Conservation (phyloP, 92 coral and sea anemone genomes). For the Metridium senile region DNA sequence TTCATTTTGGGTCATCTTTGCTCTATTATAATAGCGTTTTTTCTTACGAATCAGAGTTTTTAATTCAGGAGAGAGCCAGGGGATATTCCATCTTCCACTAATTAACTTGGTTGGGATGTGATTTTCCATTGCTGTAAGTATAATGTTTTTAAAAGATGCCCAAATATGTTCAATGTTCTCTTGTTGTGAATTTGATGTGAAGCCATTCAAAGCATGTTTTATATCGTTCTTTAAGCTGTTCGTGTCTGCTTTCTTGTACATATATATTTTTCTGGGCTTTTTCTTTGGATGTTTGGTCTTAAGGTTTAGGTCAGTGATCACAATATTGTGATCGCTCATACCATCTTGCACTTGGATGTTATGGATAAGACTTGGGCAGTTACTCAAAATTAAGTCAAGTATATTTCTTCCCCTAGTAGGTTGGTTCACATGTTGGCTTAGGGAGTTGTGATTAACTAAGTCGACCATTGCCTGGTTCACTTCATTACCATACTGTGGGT, state of each 20-base stretch:
- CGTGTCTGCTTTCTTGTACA: conserved; percentile 10
- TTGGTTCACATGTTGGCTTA: conserved; percentile 16
- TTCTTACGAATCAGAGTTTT: conserved; percentile 23
- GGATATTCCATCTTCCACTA: conserved; percentile 30
- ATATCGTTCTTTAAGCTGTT: conserved; percentile 2
- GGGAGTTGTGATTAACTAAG: conserved; percentile 16
- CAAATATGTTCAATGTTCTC: conserved; percentile 20
- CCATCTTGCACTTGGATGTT: conserved; percentile 31
- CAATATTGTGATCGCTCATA: conserved; percentile 41
- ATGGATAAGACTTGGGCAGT: conserved; percentile 26
- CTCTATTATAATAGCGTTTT: conserved; percentile 32
- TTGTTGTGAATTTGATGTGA: conserved; percentile 1
- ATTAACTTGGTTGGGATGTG: conserved; percentile 29
- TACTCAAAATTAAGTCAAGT: conserved; percentile 33
- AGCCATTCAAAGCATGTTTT: conserved; percentile 8
- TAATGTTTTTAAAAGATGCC: conserved; percentile 14
- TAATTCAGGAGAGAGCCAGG: conserved; percentile 25
- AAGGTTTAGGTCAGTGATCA: conserved; percentile 9
- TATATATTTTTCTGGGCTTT: conserved; percentile 12
- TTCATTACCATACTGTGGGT: conserved; percentile 42
- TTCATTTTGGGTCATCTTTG: conserved; percentile 22
- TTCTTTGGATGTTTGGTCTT: conserved; percentile 1
- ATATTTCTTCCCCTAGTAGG: conserved; percentile 32
- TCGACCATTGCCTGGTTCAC: conserved; percentile 41
- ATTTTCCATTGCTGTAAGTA: background rate